Conservation (phyloP, 2,113 vertebrate species). For the Poeciliopsis retropinna region DNA sequence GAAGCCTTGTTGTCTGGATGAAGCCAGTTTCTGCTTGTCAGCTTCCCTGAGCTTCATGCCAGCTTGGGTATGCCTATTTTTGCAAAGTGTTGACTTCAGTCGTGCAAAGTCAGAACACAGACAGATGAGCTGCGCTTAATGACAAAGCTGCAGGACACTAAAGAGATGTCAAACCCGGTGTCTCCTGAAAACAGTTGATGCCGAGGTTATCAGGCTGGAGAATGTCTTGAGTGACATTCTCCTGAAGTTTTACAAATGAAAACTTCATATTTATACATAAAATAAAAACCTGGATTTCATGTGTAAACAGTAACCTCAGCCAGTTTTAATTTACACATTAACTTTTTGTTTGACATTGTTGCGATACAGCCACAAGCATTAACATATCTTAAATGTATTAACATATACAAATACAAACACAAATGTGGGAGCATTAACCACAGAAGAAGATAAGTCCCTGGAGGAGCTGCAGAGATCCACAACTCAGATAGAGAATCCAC, state of each 20-base stretch:
- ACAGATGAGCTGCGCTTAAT: not conserved
- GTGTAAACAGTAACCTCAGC: not conserved
- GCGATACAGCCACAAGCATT: too few relatives aligned
- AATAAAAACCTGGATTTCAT: not conserved
- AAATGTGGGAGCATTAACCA: too few relatives aligned
- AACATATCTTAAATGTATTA: too few relatives aligned
- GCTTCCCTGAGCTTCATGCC: conserved; percentile 37
- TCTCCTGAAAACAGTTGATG: conserved; percentile 77
- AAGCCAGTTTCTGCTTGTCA: not conserved
- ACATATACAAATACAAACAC: too few relatives aligned
- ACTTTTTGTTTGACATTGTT: too few relatives aligned
- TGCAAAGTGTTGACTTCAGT: conserved; percentile 73
- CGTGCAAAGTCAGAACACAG: conserved; percentile 57
- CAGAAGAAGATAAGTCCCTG: too few relatives aligned
- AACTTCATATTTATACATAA: too few relatives aligned
- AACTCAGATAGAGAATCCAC: too few relatives aligned
- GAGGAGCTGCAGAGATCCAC: too few relatives aligned
- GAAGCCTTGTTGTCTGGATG: not conserved
- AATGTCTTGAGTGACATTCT: conserved; percentile 41
- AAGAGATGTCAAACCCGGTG: not conserved
- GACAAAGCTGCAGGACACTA: not conserved
- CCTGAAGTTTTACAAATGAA: too few relatives aligned
- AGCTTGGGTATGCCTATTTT: conserved; percentile 68
- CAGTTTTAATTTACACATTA: too few relatives aligned
- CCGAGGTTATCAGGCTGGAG: conserved; percentile 79